Conservation (phyloP, 2,888 invertebrate genomes). For the Sinotaia quadrata region DNA sequence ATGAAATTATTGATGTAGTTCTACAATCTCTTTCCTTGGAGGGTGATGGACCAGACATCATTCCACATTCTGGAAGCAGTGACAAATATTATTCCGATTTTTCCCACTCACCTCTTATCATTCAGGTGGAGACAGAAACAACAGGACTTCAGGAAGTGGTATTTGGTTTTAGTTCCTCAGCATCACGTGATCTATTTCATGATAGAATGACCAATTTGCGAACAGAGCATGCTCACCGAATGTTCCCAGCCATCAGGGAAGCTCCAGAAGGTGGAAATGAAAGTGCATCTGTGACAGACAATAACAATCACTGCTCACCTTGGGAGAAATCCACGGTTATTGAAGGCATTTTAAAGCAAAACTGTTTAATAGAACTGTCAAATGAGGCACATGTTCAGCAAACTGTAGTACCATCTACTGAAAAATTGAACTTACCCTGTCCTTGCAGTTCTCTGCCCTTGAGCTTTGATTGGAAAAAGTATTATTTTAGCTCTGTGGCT, state of each 20-base stretch:
- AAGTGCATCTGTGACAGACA: conserved; percentile 11
- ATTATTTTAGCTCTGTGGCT: conserved; percentile 29
- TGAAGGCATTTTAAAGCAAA: too few relatives aligned
- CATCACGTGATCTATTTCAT: conserved; percentile 56
- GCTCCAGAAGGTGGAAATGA: conserved; percentile 66
- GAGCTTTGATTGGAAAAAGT: conserved; percentile 40
- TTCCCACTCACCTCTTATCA: not conserved
- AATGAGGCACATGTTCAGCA: too few relatives aligned
- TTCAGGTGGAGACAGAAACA: not conserved
- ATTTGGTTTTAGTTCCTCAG: conserved; percentile 50
- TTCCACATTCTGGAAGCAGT: conserved; percentile 16
- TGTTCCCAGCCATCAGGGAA: conserved; percentile 57
- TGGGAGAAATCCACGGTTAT: too few relatives aligned
- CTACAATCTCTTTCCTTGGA: conserved; percentile 38
- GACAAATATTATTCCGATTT: conserved; percentile 41
- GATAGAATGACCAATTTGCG: conserved; percentile 58
- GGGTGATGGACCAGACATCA: not conserved
- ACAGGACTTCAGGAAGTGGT: conserved; percentile 31
- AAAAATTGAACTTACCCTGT: not conserved
- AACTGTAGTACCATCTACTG: too few relatives aligned
- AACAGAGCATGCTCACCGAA: conserved; percentile 59
- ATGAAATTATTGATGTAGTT: conserved; percentile 59
- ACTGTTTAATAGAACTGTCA: too few relatives aligned
- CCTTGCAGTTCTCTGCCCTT: conserved; percentile 36
- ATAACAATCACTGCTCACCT: conserved; percentile 31